Base-by-base conservation (phyloP, 1,140 invertebrate species). In the Papilio xuthus region DNA sequence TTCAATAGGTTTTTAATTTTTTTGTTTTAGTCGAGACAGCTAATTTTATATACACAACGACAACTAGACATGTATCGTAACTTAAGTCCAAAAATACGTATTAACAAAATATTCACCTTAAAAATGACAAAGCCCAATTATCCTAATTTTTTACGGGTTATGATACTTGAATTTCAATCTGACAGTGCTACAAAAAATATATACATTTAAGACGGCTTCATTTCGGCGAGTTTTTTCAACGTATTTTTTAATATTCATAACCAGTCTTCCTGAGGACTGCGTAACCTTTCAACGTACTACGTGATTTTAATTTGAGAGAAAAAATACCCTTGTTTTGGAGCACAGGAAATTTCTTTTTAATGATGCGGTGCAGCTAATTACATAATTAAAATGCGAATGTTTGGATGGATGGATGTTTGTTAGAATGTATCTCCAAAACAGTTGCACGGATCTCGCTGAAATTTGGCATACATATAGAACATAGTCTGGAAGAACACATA, bases 231-330 rank as follows among this genome's bases (percentile, higher is more conserved):
- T 15, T 37, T 41, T 42, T 23, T n/a, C 70, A 71, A 71, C 23
- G 70, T 4, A 7, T 37, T 37, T 1, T 71, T 71, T 71, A 71
- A 44, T 42, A 71, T 71, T 71, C 70, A 71, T 23, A 60, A 71
- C 70, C 67, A 0, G 28, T 28, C 41, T n/a, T 60, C 23, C 56
- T 60, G 20, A 23, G 56, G 9, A 23, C 56, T 23, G 56, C 7
- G 56, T 60, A 60, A 23, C 56, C 56, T 60, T 60, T 60, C 23
- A 60, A n/a, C 37, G 18, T 41, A 10, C 41, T 71, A 71, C 70
- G 70, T 71, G 70, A 71, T 44, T 71, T 41, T 42, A 23, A 71
- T 71, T 71, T 71, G 10, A 44, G 7, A 37, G 7, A 37, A 37
- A 69, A 32, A 70, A 70, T 42, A 41, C n/a, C 13, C 41, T 6